Percentiles rank a stretch among this genome's conserved stretches.
Conservation (phyloP, 2,797 vertebrate genomes). For the Dipus sagitta region DNA sequence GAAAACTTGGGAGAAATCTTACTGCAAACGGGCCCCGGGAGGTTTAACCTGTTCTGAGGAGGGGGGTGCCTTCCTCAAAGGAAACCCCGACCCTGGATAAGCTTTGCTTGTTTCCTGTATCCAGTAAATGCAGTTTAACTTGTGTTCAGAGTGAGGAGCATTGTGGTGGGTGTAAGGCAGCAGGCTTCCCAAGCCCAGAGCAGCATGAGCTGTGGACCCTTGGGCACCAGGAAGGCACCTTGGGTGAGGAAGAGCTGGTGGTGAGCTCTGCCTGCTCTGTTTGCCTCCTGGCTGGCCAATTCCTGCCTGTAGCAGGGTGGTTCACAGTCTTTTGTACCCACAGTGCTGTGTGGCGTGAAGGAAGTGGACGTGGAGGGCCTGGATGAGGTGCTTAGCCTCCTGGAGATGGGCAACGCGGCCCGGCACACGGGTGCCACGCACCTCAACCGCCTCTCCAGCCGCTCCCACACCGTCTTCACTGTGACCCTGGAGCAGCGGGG, state of each 20-base stretch:
- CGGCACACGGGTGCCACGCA: conserved; percentile 97
- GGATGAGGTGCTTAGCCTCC: conserved; percentile 96
- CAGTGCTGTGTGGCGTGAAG: conserved; percentile 96
- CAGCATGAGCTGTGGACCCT: neutral
- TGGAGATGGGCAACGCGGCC: conserved; percentile 97
- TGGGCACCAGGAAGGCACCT: neutral
- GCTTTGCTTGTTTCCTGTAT: neutral
- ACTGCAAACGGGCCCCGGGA: neutral
- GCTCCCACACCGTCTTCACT: conserved; percentile 97
- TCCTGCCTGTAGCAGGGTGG: rapidly evolving
- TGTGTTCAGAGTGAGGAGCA: neutral
- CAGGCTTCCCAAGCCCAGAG: neutral
- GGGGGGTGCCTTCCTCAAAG: neutral
- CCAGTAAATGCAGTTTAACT: neutral
- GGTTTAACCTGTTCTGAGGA: neutral
- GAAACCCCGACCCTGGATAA: neutral
- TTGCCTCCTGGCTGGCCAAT: neutral
- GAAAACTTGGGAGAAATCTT: neutral
- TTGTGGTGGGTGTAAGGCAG: neutral
- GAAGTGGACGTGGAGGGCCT: conserved; percentile 97
- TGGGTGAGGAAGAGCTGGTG: neutral
- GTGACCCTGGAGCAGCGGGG: conserved; percentile 95
- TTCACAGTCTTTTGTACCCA: conserved; percentile 8
- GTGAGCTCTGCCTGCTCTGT: neutral
- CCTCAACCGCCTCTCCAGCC: conserved; percentile 96